Evolutionary conservation across 2,797 vertebrate genomes (phyloP).

Genomic region (Neosalanx taihuensis): DNA sequence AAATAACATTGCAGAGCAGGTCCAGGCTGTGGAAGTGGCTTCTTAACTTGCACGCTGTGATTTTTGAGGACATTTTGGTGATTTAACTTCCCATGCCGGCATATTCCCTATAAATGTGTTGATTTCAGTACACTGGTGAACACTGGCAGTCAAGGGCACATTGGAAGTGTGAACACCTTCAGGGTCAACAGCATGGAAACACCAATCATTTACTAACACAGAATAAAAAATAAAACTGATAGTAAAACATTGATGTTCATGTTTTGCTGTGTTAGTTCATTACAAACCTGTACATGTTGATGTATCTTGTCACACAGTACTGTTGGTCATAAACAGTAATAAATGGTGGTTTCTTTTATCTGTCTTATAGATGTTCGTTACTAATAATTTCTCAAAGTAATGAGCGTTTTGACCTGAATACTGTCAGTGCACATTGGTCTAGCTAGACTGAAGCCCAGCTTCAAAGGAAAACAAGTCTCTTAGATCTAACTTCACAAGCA

Average conservation of each 20-base stretch:
- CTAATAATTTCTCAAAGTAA: conserved; percentile 47
- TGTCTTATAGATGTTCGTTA: neutral
- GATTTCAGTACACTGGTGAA: conserved; percentile 70
- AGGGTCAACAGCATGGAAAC: neutral
- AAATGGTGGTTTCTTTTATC: neutral
- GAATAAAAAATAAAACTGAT: too few species aligned
- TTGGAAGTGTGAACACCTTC: conserved; percentile 29
- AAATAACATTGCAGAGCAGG: too few species aligned
- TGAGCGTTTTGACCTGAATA: conserved; percentile 59
- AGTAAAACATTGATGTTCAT: too few species aligned
- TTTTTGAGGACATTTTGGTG: conserved; percentile 57
- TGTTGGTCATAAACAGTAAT: too few species aligned
- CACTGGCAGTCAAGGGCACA: conserved; percentile 55
- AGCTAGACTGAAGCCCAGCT: conserved; percentile 46
- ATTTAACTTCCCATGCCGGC: conserved; percentile 75
- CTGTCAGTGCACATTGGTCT: conserved; percentile 36
- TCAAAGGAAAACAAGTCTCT: conserved; percentile 54
- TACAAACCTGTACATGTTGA: too few species aligned
- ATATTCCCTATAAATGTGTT: conserved; percentile 71
- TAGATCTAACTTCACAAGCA: conserved; percentile 51
- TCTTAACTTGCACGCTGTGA: conserved; percentile 9
- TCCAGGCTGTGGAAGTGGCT: conserved; percentile 26
- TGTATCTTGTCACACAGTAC: too few species aligned
- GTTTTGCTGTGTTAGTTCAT: too few species aligned
- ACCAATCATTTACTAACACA: too few species aligned